phyloP scores from a whole-genome alignment of 2,113 vertebrate genomes.

The Chaenogobius annularis region DNA sequence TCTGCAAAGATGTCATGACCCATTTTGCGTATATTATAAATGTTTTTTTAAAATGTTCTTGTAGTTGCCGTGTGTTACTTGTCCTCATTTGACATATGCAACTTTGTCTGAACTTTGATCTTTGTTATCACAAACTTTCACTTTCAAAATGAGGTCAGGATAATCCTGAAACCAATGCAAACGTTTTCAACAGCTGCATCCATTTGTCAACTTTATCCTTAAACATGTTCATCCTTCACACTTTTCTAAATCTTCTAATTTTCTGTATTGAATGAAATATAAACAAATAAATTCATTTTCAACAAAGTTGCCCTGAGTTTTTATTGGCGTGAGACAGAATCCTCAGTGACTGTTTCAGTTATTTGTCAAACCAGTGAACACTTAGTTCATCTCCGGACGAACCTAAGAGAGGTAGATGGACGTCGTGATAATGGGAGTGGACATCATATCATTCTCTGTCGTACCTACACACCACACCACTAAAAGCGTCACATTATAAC shows the following conservation, averaged over 20 bases:
- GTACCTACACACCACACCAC: too few species aligned
- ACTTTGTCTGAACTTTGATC: not conserved
- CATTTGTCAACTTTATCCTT: too few species aligned
- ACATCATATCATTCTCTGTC: too few species aligned
- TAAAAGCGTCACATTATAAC: too few species aligned
- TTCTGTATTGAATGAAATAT: slow-evolving; percentile 64
- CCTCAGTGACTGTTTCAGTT: not conserved
- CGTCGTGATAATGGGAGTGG: too few species aligned
- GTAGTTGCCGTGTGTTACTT: not conserved
- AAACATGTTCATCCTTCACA: slow-evolving; percentile 44
- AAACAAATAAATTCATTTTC: slow-evolving; percentile 61
- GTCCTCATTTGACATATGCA: not conserved
- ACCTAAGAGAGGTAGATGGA: too few species aligned
- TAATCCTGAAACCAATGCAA: not conserved
- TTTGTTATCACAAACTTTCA: not conserved
- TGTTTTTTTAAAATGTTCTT: not conserved
- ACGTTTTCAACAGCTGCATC: too few species aligned
- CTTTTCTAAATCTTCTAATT: slow-evolving; percentile 59
- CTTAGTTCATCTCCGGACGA: not conserved
- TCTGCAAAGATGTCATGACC: slow-evolving; percentile 21
- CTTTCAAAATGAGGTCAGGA: not conserved
- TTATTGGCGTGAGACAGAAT: not conserved
- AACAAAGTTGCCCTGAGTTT: slow-evolving; percentile 23
- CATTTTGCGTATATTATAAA: not conserved
- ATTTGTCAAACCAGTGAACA: not conserved